These are phyloP conservation scores for Aradophagus sp. DNA, from an alignment of 1,140 invertebrate genomes.

Conservation along the genomic window DNA sequence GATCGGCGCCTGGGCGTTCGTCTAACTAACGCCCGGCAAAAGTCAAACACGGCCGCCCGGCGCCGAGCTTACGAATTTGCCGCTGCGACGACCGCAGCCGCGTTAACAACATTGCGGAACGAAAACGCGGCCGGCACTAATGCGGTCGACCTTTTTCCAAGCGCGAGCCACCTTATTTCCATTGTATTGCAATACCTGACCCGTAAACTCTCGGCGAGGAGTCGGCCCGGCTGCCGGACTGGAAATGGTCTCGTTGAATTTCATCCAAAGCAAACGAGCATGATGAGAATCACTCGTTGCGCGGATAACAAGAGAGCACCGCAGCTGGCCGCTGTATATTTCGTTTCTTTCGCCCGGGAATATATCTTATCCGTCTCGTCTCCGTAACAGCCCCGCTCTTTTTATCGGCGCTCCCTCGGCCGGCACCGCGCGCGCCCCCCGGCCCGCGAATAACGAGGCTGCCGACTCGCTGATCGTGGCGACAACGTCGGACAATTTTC, in stretches of 20 bases:
- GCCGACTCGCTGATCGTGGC: slow-evolving; percentile 44
- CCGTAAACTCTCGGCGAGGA: slow-evolving; percentile 27
- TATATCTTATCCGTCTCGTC: slow-evolving; percentile 55
- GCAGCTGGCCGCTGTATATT: slow-evolving; percentile 51
- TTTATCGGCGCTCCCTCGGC: slow-evolving; percentile 24
- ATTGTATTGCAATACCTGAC: slow-evolving; percentile 40
- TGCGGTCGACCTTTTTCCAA: no score
- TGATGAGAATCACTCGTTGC: slow-evolving; percentile 53
- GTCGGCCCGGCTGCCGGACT: no score
- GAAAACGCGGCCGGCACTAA: no score
- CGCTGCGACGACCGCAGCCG: no score
- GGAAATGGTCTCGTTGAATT: slow-evolving; percentile 50
- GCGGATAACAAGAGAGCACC: slow-evolving; percentile 52
- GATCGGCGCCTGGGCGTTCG: slow-evolving; percentile 23
- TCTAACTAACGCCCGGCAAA: slow-evolving; percentile 31
- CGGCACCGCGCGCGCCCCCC: slow-evolving; percentile 18
- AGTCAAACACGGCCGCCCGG: no score
- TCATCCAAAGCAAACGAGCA: slow-evolving; percentile 52
- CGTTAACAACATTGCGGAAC: no score
- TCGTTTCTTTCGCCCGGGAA: slow-evolving; percentile 49
- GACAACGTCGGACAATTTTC: slow-evolving; percentile 68
- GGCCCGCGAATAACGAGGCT: slow-evolving; percentile 61
- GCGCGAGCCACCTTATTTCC: no score
- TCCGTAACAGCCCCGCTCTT: slow-evolving; percentile 34
- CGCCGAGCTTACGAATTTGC: no score